Evolutionary conservation across 2,888 invertebrate species (phyloP), one percentile per base, ranked within the genome.

Genomic region (Morpho achilles): DNA sequence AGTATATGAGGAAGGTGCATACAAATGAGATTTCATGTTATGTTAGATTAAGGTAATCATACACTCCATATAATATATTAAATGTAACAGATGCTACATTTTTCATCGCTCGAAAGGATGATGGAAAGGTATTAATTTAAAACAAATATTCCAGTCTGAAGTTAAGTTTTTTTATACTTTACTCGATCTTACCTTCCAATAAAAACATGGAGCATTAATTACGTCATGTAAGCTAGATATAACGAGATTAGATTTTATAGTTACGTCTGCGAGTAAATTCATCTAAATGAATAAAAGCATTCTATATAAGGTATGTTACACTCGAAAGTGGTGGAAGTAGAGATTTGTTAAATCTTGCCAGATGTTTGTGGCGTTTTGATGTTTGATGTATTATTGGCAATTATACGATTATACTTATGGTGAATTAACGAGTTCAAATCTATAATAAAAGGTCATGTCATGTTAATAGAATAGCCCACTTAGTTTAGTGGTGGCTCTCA

Each of bases 221-320:
- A 63, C 50, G 57, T 61, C 56, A 72, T 72, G 74, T 78, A 78
- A 72, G 70, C 66, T 79, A 79, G 75, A 70, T 73, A 71, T 78
- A 74, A 76, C 77, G 84, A 85, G 76, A 82, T 84, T 87, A 87
- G 84, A 85, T 82, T 84, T 79, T 82, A 86, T 84, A 86, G 82
- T 77, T 81, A 81, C 78, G 81, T 79, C 75, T 82, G 82, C 80
- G 79, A 76, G 74, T 84, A 80, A 77, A 79, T 84, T 82, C 82
- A 80, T 80, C 77, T 76, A 74, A 79, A 80, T 77, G 76, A 75
- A 76, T 78, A 79, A 69, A 82, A 75, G 81, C 86, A 83, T 85
- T 84, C 82, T 80, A 76, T 79, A 69, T 85, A 84, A 77, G 71
- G 75, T 82, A 80, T 83, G 76, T 76, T 76, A 76, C 76, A 76